These are phyloP conservation scores for Electrophaes corylata DNA, from an alignment of 2,888 invertebrate genomes.

Conservation along the genomic window DNA sequence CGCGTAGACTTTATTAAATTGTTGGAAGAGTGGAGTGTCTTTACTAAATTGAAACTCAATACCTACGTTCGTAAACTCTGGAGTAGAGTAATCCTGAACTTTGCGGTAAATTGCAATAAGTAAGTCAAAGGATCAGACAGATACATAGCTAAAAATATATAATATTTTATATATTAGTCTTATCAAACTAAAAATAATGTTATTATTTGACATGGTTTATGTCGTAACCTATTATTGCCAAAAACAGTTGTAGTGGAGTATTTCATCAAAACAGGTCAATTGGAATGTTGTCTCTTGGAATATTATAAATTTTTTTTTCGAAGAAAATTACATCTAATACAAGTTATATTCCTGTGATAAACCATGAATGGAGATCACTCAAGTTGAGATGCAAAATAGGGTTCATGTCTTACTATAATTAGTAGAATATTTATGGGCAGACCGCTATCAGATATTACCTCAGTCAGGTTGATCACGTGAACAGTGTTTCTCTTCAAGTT, in stretches of 20 bases:
- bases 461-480: constrained; percentile 20
- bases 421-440: constrained; percentile 23
- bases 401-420: constrained; percentile 28
- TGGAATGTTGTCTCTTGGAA: neutral
- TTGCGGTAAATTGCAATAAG: neutral
- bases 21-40: constrained; percentile 5
- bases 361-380: constrained; percentile 31
- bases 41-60: constrained; percentile 1
- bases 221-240: neutral
- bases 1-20: constrained; percentile 10
- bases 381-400: constrained; percentile 7
- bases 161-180: no score
- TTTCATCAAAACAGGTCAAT: constrained; percentile 2
- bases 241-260: neutral
- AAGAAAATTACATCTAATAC: no score
- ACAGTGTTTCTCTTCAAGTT: constrained; percentile 27
- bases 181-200: neutral
- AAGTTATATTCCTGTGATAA: no score
- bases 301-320: neutral
- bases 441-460: constrained; percentile 23
- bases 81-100: neutral
- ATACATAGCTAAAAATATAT: no score
- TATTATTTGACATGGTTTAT: neutral
- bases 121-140: neutral
- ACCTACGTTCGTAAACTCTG: neutral